Evolutionary conservation across 2,797 vertebrate genomes (phyloP).

Genomic region (Platyrinchus mystaceus): DNA sequence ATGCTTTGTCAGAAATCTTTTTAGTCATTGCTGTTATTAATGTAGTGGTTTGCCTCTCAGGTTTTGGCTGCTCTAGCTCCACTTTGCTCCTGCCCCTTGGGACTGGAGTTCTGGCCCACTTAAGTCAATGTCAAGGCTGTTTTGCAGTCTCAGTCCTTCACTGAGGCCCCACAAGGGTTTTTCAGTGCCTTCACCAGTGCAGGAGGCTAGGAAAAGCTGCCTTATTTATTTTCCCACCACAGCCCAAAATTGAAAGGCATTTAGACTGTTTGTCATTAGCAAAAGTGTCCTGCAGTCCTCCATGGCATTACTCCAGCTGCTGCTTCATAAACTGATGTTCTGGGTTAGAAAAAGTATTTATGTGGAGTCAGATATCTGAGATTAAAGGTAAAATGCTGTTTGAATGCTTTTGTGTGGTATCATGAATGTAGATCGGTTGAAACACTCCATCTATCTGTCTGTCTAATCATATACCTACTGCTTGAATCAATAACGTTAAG

Average conservation of each 20-base stretch:
- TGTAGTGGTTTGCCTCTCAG: neutral
- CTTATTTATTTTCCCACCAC: neutral
- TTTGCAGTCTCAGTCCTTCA: neutral
- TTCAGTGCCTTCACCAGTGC: neutral
- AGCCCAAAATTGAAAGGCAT: neutral
- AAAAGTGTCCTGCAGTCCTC: neutral
- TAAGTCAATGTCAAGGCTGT: neutral
- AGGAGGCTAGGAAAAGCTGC: neutral
- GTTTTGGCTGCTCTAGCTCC: neutral
- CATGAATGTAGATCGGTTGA: neutral
- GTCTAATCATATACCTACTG: neutral
- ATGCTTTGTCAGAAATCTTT: neutral
- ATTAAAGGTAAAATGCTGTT: neutral
- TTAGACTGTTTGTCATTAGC: neutral
- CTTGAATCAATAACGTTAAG: slow-evolving; percentile 41
- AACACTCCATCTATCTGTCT: neutral
- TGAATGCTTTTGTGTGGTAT: neutral
- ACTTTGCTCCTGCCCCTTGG: neutral
- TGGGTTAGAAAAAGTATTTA: neutral
- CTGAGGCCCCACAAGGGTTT: neutral
- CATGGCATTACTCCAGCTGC: neutral
- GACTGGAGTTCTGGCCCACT: neutral
- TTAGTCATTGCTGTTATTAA: neutral
- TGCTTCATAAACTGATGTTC: neutral
- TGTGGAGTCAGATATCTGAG: neutral